Base-by-base conservation (phyloP, 2,113 vertebrate species). In the Melanostigma gelatinosum region DNA sequence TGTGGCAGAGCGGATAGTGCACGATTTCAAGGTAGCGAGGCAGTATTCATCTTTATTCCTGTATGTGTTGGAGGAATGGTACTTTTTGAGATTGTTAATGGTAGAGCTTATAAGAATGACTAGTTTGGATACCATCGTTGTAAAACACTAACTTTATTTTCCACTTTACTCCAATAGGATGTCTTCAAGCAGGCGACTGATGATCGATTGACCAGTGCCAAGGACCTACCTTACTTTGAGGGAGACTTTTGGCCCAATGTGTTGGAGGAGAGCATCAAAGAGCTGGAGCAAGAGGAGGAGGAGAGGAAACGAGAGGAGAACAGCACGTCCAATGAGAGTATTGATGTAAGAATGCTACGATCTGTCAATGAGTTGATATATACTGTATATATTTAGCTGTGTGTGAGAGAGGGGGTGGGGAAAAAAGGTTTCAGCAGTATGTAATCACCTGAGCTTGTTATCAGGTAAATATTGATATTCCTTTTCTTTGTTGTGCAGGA, bases 211-310 rank as follows among this genome's bases (percentile, higher is more conserved):
- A 99, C 98, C 63, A 99, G 98, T 90, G 98, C 98, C 46, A 99
- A 99, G 89, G 98, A 99, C 84, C 87, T 99, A 72, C 98, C 98
- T 64, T 99, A 99, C 85, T 99, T 99, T 69, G 98, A 99, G 91
- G 98, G 98, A 0, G 98, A 99, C 87, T 99, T 99, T 84, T 99
- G 98, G 98, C 98, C 98, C 72, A 99, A 99, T 27, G 98, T 99
- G 80, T 92, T 99, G 77, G 98, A 99, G 90, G 98, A 99, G 93
- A 99, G 98, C 91, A 99, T 99, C 93, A 99, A 99, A 88, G 98
- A 99, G 63, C 93, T 99, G 76, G 98, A 99, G 66, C 98, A 99
- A 91, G 98, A 99, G 77, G 98, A 99, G 42, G 98, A 99, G 86
- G 98, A 99, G 86, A 88, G 98, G 29, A 99, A 99, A 88, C 95